Evolutionary conservation across 2,113 vertebrate genomes (phyloP).

Genomic region (Archilochus colubris): DNA sequence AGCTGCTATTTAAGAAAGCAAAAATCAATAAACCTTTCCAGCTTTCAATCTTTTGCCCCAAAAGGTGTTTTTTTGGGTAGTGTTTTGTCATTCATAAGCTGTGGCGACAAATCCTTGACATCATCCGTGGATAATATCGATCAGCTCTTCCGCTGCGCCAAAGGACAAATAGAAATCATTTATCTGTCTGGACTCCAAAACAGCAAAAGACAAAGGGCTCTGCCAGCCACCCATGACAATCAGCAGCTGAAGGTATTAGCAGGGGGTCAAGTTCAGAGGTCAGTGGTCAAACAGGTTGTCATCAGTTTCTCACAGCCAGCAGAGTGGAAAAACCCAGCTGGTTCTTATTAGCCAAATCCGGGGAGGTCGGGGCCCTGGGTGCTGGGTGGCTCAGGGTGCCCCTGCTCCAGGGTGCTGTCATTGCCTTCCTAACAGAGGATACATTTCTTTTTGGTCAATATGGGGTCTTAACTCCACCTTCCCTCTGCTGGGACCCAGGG

Average conservation of each 20-base stretch:
- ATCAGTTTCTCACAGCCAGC: conserved; percentile 82
- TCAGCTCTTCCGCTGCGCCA: conserved; percentile 90
- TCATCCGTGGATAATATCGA: conserved; percentile 95
- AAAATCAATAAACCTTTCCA: conserved; percentile 97
- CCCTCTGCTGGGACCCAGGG: fast-evolving
- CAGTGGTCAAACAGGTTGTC: conserved; percentile 84
- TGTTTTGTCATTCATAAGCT: conserved; percentile 98
- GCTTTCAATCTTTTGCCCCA: conserved; percentile 93
- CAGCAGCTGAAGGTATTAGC: conserved; percentile 92
- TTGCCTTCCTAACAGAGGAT: fast-evolving
- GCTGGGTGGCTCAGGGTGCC: background rate
- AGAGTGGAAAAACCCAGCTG: conserved; percentile 80
- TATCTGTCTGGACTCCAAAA: conserved; percentile 91
- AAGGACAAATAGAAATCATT: conserved; percentile 98
- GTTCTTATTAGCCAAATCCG: conserved; percentile 72
- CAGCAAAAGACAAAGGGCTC: conserved; percentile 85
- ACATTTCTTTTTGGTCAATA: background rate
- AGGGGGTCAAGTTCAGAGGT: conserved; percentile 88
- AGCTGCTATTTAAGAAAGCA: conserved; percentile 95
- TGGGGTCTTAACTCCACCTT: background rate
- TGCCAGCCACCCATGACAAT: conserved; percentile 82
- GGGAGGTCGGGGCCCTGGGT: background rate
- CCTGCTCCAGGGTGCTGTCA: background rate
- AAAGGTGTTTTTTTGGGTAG: conserved; percentile 84
- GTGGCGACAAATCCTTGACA: conserved; percentile 97